Evolutionary conservation across 2,113 vertebrate genomes (phyloP), one percentile per base, ranked within the genome.

Genomic region (Oncorhynchus nerka): DNA sequence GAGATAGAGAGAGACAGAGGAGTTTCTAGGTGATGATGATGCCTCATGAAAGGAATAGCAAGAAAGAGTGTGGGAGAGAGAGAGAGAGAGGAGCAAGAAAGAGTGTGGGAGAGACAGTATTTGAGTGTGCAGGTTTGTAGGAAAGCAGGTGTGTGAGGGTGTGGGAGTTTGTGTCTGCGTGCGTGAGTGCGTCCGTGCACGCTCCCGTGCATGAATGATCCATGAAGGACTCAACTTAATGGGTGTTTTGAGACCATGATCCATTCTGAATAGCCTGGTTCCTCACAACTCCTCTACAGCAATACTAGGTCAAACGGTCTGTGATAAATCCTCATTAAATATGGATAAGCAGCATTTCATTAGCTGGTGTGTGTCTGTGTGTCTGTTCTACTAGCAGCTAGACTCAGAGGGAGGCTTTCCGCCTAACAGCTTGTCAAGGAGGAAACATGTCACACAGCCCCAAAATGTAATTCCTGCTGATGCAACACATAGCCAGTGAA

Each of bases 251-350:
- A 80, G 81, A 70, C 68, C 19, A 1, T 12, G 2, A 12, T 13
- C 22, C 26, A 22, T 75, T 15, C 20, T n/a, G 49, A n/a, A 39
- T 69, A 28, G 45, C 1, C 57, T n/a, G 1, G 26, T 61, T 59
- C 28, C 45, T 15, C 15, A 32, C 49, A 72, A 19, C 28, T 22
- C 57, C 55, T 62, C 49, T 8, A 2, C 28, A 73, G 76, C 59
- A 79, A 86, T 87, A 84, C 76, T 85, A 81, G 89, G 89, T 90
- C 88, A 89, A 85, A 86, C 84, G 76, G 79, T 86, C 86, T 84
- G 67, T 65, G 70, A 20, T 28, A 51, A 79, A 71, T 71, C 71
- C 68, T 86, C 85, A 90, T 92, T 90, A 90, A 93, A 91, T 84
- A 91, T 91, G 83, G 73, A 90, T 86, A 83, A 76, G 73, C 57